Evolutionary conservation across 1,140 invertebrate species (phyloP).

Genomic region (Nephotettix cincticeps): DNA sequence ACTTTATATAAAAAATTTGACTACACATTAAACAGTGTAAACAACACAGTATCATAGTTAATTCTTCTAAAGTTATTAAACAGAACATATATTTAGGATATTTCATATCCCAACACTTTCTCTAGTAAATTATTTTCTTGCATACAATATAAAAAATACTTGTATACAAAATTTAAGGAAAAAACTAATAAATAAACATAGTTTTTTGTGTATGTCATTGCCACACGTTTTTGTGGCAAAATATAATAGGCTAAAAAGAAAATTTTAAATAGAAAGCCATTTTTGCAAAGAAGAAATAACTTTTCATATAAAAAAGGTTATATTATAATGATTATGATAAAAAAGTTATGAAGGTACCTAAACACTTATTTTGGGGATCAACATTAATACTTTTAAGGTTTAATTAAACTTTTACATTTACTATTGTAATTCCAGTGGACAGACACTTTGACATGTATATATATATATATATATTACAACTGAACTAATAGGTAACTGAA

Average conservation of each 20-base stretch:
- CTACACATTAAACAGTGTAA: background rate
- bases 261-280: too few relatives aligned
- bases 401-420: slow-evolving; percentile 20
- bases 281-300: slow-evolving; percentile 21
- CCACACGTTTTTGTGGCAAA: too few relatives aligned
- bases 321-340: background rate
- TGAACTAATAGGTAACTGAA: background rate
- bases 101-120: too few relatives aligned
- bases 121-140: too few relatives aligned
- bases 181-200: background rate
- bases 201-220: too few relatives aligned
- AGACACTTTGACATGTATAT: background rate
- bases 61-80: too few relatives aligned
- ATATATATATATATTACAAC: background rate
- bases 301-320: background rate
- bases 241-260: too few relatives aligned
- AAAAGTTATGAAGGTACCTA: slow-evolving; percentile 11
- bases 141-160: background rate
- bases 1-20: background rate
- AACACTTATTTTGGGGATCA: slow-evolving; percentile 20
- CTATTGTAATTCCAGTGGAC: background rate
- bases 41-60: too few relatives aligned
- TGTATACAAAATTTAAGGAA: background rate
- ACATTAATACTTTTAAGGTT: background rate
- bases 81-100: too few relatives aligned